Conservation (phyloP, 2,888 invertebrate species). For the Scaptodrosophila latifasciaeformis region DNA sequence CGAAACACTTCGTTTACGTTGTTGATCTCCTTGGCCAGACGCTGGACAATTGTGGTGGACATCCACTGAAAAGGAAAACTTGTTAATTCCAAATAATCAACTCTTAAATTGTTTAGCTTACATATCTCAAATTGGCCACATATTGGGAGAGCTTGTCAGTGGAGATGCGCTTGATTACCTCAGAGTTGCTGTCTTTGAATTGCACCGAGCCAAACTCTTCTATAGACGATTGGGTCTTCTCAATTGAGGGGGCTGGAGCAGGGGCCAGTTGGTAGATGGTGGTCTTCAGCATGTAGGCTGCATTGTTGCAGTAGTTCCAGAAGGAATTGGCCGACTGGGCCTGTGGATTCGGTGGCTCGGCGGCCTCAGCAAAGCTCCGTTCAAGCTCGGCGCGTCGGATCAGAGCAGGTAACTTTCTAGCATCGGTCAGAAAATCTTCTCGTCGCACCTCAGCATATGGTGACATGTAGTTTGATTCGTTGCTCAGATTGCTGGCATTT, state of each 20-base stretch:
- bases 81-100: not conserved
- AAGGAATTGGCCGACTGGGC: conserved; percentile 70
- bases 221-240: conserved; percentile 66
- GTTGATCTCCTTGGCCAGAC: conserved; percentile 84
- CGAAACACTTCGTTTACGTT: conserved; percentile 82
- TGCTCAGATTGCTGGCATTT: conserved; percentile 63
- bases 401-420: conserved; percentile 69
- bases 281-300: conserved; percentile 71
- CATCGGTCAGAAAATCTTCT: conserved; percentile 76
- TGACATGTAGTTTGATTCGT: conserved; percentile 65
- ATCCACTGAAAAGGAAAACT: conserved; percentile 86
- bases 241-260: conserved; percentile 60
- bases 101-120: conserved; percentile 52
- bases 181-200: conserved; percentile 72
- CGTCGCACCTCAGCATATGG: conserved; percentile 67
- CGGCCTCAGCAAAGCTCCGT: conserved; percentile 55
- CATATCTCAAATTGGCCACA: conserved; percentile 86
- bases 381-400: conserved; percentile 54
- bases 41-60: conserved; percentile 86
- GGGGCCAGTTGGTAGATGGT: conserved; percentile 74
- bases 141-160: conserved; percentile 84
- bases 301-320: conserved; percentile 75
- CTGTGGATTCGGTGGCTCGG: conserved; percentile 53
- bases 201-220: conserved; percentile 70
- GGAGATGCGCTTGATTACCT: conserved; percentile 73